A percentile compares a stretch with the other conserved stretches of the same genome.
Conservation (phyloP, 2,888 invertebrate genomes). For the Pantelozetes paolii region DNA sequence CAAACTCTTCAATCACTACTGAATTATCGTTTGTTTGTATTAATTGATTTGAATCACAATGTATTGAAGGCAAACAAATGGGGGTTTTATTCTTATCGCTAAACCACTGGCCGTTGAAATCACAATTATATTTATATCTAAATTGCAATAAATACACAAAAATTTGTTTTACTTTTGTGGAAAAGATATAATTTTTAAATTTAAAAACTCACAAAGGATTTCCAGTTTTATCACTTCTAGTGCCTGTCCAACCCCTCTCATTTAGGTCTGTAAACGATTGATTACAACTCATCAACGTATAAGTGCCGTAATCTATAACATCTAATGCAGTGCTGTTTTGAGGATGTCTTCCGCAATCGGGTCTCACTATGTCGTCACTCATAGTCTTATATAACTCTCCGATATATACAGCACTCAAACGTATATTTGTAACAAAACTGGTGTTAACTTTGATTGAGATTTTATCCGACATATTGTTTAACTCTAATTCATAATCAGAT, state of each 20-base stretch:
- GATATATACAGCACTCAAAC: background rate
- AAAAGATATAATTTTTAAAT: too few species aligned
- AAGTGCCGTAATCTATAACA: background rate
- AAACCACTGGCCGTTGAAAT: too few species aligned
- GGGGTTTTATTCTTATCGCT: too few species aligned
- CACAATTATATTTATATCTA: too few species aligned
- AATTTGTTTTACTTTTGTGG: too few species aligned
- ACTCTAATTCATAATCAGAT: background rate
- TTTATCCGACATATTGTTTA: background rate
- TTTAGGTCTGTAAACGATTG: background rate
- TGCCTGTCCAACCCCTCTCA: background rate
- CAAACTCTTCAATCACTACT: constrained; percentile 33
- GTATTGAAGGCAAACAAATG: constrained; percentile 14
- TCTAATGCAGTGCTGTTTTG: background rate
- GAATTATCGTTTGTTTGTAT: background rate
- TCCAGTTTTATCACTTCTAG: background rate
- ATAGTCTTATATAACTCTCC: background rate
- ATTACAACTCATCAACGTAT: background rate
- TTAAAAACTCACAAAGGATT: background rate
- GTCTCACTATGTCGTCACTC: background rate
- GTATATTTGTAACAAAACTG: background rate
- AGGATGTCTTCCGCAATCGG: background rate
- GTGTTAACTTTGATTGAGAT: background rate
- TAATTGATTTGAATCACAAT: background rate
- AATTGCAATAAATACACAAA: too few species aligned